Base-by-base conservation (phyloP, 2,888 invertebrate genomes). In the Lasioglossum zephyrum region DNA sequence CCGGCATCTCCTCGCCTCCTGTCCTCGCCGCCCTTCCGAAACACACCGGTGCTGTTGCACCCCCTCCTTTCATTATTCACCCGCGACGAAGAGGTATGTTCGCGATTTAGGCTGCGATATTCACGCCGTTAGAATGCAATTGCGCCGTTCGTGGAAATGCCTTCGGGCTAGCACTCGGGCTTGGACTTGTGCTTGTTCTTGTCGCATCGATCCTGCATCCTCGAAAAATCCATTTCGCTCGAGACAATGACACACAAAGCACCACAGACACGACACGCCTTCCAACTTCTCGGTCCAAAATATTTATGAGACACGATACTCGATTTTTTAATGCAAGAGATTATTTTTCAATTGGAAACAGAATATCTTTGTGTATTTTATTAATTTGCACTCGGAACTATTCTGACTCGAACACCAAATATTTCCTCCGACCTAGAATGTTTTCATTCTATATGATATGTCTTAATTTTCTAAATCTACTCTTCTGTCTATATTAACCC, bases 1-100 rank as follows among this genome's bases (percentile, higher is more conserved):
- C 76, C 75, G 77, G 85, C 84, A 82, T 78, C 81, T 85, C 77
- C 79, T 79, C 82, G 83, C 82, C 82, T 60, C 78, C 69, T 82
- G 82, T 79, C 85, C 82, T 72, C 78, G 49, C 77, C 84, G 66
- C 93, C 74, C 81, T 85, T 73, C 81, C 79, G 79, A 84, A 73
- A 80, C 87, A 47, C 66, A 74, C 66, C 47, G 74, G 66, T 70
- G 66, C 70, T 31, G 47, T 69, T 18, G 26, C 39, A 6, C 74
- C 39, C 78, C 73, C 81, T 80, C 73, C 81, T 82, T 83, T 90
- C 92, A 87, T 92, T 91, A 92, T 92, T 92, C 91, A 92, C 87
- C 75, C 80, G 84, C 87, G 85, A 92, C 92, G 87, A 91, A 90
- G 89, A 91, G 90, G 75, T 87, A 90, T 85, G 91, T 91, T 85